A percentile compares a stretch with the other conserved stretches of the same genome.
Conservation (phyloP, 2,888 invertebrate species). For the Junonia oenone region DNA sequence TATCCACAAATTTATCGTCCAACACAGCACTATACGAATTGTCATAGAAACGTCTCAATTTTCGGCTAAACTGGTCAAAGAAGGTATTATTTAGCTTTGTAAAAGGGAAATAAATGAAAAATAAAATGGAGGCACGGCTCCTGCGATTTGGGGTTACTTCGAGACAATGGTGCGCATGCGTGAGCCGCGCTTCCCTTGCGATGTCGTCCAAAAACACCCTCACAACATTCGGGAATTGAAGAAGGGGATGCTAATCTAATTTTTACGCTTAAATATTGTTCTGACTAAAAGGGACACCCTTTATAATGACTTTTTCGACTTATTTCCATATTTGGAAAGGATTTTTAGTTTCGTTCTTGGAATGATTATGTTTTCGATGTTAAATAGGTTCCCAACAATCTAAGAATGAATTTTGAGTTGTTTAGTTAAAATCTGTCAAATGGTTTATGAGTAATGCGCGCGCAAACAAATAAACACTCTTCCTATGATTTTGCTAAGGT, state of each 20-base stretch:
- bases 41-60: slow-evolving; percentile 22
- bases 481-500: too few relatives aligned
- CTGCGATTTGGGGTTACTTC: slow-evolving; percentile 50
- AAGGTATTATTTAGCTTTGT: slow-evolving; percentile 33
- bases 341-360: too few relatives aligned
- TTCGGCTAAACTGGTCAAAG: slow-evolving; percentile 14
- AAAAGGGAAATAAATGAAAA: slow-evolving; percentile 46
- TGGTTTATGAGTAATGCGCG: too few relatives aligned
- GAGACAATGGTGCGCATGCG: slow-evolving; percentile 52
- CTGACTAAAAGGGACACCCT: background rate
- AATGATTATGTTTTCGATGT: background rate
- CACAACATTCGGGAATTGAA: slow-evolving; percentile 4
- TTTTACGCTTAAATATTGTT: background rate
- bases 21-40: slow-evolving; percentile 25
- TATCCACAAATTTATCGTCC: slow-evolving; percentile 12
- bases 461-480: too few relatives aligned
- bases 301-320: too few relatives aligned
- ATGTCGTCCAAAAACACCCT: slow-evolving; percentile 43
- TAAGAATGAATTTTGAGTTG: too few relatives aligned
- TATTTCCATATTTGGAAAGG: too few relatives aligned
- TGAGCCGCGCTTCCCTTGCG: slow-evolving; percentile 38
- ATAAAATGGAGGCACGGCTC: slow-evolving; percentile 63
- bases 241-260: background rate
- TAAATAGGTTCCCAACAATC: too few relatives aligned
- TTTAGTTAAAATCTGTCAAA: too few relatives aligned